These are phyloP conservation scores for Chlorodrepanis virens DNA, from an alignment of 2,113 vertebrate genomes.

Conservation along the genomic window DNA sequence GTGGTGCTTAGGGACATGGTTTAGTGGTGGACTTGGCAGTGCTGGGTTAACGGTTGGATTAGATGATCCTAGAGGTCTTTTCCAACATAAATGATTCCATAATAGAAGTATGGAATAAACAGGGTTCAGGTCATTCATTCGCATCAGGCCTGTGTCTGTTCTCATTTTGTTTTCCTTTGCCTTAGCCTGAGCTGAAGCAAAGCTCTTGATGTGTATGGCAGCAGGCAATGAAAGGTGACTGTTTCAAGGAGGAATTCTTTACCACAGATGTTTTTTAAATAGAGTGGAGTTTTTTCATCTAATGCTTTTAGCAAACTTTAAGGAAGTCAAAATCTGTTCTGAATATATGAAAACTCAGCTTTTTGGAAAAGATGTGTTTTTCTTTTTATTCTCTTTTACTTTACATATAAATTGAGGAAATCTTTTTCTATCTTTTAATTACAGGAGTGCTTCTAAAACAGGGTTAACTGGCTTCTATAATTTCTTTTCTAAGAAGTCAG, in stretches of 20 bases:
- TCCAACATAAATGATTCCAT: neutral
- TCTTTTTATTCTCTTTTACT: neutral
- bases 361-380: neutral
- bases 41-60: neutral
- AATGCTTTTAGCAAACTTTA: slow-evolving; percentile 47
- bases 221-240: slow-evolving; percentile 33
- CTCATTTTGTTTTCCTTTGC: slow-evolving; percentile 15
- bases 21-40: neutral
- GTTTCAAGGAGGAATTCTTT: slow-evolving; percentile 39
- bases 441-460: neutral
- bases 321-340: neutral
- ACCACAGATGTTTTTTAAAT: slow-evolving; percentile 49
- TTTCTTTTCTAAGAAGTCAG: neutral
- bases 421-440: neutral
- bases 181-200: neutral
- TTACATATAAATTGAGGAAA: neutral
- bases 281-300: neutral
- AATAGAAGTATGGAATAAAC: neutral
- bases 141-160: neutral
- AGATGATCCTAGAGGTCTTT: neutral
- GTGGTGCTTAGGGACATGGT: neutral
- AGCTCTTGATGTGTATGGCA: neutral
- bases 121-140: neutral
- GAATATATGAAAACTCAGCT: neutral
- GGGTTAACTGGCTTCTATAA: neutral